These are phyloP conservation scores for Aurelia aurita DNA, from an alignment of 30 jellyfish, hydroid and myxozoan species.

Conservation along the genomic window DNA sequence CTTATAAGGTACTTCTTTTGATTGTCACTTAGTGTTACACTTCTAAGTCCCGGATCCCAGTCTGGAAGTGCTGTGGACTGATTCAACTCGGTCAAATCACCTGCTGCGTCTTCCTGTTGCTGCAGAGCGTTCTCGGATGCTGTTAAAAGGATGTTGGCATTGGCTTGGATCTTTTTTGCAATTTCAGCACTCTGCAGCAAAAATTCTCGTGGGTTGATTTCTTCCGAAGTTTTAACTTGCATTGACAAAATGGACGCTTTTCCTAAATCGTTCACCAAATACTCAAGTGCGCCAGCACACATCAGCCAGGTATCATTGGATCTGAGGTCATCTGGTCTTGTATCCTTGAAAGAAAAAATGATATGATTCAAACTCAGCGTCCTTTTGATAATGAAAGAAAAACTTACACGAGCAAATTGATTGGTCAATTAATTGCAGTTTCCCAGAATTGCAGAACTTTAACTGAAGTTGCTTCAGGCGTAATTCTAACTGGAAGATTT, in stretches of 20 bases:
- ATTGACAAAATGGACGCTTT: constrained; percentile 22
- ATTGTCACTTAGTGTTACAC: constrained; percentile 2
- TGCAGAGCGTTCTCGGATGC: constrained; percentile 28
- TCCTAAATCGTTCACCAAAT: constrained; percentile 19
- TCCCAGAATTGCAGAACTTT: no score
- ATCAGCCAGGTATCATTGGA: constrained; percentile 16
- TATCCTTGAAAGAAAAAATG: no score
- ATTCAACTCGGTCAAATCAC: neutral
- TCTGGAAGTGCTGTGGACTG: constrained; percentile 15
- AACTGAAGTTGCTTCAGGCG: no score
- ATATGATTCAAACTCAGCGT: no score
- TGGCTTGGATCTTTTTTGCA: constrained; percentile 11
- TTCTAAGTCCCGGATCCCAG: constrained; percentile 59
- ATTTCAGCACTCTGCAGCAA: constrained; percentile 24
- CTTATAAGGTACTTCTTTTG: constrained; percentile 30
- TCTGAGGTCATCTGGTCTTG: constrained; percentile 15
- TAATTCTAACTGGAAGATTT: no score
- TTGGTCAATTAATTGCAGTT: no score
- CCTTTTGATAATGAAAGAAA: no score
- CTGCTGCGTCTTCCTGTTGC: constrained; percentile 11
- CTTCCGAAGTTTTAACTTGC: constrained; percentile 19
- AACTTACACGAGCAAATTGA: no score
- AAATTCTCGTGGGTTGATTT: constrained; percentile 25
- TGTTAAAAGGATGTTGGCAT: constrained; percentile 6
- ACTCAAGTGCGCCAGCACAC: constrained; percentile 26